A percentile compares a stretch with the other conserved stretches of the same genome.
phyloP scores from a whole-genome alignment of 1,140 invertebrate genomes.

The Drosophila pandora region DNA sequence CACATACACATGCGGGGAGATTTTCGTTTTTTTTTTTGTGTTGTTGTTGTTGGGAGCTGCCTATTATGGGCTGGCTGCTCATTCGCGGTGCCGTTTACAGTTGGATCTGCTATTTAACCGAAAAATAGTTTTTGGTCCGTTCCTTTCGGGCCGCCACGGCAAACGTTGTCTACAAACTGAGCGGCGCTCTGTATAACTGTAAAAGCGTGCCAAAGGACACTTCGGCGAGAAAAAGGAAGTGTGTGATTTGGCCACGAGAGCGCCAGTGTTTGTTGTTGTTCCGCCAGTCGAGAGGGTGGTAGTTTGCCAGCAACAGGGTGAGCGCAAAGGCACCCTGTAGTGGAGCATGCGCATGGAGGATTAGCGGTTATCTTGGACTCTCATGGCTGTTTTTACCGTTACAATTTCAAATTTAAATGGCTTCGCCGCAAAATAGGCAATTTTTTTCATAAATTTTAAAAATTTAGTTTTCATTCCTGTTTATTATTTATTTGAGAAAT shows the following conservation, averaged over 20 bases:
- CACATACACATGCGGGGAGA: conserved; percentile 18
- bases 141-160: conserved; percentile 44
- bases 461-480: neutral
- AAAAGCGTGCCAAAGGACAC: conserved; percentile 13
- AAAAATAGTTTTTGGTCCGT: conserved; percentile 43
- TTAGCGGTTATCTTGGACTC: neutral
- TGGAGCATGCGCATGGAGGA: neutral
- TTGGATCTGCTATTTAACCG: conserved; percentile 27
- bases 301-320: conserved; percentile 5
- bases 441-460: neutral
- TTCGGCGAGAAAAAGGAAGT: conserved; percentile 4
- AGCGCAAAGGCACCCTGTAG: neutral
- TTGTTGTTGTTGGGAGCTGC: neutral
- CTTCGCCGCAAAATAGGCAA: neutral
- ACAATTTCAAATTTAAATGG: neutral
- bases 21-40: conserved; percentile 25
- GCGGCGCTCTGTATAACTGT: conserved; percentile 45
- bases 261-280: neutral
- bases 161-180: conserved; percentile 63
- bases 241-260: neutral
- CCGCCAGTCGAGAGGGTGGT: neutral
- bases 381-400: neutral
- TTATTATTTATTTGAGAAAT: no score
- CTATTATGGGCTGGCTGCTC: conserved; percentile 28
- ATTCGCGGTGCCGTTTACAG: conserved; percentile 46